Conservation (phyloP, 2,113 vertebrate genomes). For the Pao palembangensis region DNA sequence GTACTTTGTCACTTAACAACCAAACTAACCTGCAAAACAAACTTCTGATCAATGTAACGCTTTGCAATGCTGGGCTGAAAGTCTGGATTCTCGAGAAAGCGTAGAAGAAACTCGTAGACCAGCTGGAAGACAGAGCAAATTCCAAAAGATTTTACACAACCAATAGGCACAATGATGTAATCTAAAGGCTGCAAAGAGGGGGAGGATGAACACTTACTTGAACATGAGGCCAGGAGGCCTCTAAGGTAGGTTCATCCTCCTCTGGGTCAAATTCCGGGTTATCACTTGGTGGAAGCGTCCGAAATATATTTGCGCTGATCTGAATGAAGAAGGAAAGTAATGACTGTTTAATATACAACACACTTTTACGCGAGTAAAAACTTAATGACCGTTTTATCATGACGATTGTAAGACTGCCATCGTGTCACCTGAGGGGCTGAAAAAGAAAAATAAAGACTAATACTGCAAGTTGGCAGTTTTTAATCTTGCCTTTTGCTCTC, state of each 20-base stretch:
- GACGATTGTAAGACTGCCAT: too few relatives aligned
- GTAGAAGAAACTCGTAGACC: conserved; percentile 97
- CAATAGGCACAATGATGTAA: neutral
- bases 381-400: too few relatives aligned
- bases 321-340: conserved; percentile 57
- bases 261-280: conserved; percentile 99
- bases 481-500: too few relatives aligned
- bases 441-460: too few relatives aligned
- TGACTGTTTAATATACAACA: neutral
- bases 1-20: too few relatives aligned
- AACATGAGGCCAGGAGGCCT: conserved; percentile 97
- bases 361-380: too few relatives aligned
- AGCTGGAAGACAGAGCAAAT: conserved; percentile 74
- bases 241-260: conserved; percentile 96
- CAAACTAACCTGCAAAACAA: conserved; percentile 86
- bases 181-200: neutral
- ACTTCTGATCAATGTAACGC: conserved; percentile 94
- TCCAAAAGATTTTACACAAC: neutral
- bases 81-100: conserved; percentile 96
- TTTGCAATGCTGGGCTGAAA: conserved; percentile 97
- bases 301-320: conserved; percentile 95
- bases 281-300: conserved; percentile 95
- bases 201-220: conserved; percentile 74
- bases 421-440: too few relatives aligned
- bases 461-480: too few relatives aligned